Evolutionary conservation across 2,888 invertebrate genomes (phyloP), one percentile per base, ranked within the genome.

Genomic region (Sipunculus nudus): DNA sequence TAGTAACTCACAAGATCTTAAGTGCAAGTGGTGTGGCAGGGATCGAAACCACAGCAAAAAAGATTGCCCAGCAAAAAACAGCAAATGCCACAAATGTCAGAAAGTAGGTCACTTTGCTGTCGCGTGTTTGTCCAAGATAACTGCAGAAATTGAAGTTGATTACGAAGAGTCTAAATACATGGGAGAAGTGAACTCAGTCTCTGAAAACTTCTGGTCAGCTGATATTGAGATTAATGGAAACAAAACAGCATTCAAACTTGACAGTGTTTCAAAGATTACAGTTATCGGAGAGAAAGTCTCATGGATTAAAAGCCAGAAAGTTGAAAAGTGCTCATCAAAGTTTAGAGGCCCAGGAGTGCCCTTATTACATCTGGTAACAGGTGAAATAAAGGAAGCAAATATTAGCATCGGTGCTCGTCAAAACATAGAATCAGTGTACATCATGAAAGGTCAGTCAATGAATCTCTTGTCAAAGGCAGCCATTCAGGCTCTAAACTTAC

Each of bases 181-280:
- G n/a, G n/a, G n/a, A n/a, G n/a, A n/a, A n/a, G n/a, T n/a, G n/a
- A n/a, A n/a, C n/a, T n/a, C n/a, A n/a, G n/a, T n/a, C n/a, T n/a
- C n/a, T n/a, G n/a, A n/a, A n/a, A n/a, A n/a, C n/a, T n/a, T n/a
- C n/a, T n/a, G n/a, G n/a, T n/a, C n/a, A n/a, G 52, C 41, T 13
- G 29, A 26, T 13, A 53, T 59, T 5, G 6, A n/a, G n/a, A 53
- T 55, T 23, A 55, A 61, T 19, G 31, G 48, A 40, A n/a, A 41
- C 45, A 40, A 55, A 40, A 47, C 52, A 19, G 38, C 21, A 5
- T 65, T 70, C 50, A 67, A 65, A 55, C 59, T 65, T 2, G 63
- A 70, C 62, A 67, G 63, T n/a, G 67, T 67, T 10, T 59, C 67
- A n/a, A 59, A 54, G 29, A 58, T 63, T 10, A 56, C 60, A 21